phyloP scores from a whole-genome alignment of 2,113 vertebrate genomes.

The Tinamus guttatus region DNA sequence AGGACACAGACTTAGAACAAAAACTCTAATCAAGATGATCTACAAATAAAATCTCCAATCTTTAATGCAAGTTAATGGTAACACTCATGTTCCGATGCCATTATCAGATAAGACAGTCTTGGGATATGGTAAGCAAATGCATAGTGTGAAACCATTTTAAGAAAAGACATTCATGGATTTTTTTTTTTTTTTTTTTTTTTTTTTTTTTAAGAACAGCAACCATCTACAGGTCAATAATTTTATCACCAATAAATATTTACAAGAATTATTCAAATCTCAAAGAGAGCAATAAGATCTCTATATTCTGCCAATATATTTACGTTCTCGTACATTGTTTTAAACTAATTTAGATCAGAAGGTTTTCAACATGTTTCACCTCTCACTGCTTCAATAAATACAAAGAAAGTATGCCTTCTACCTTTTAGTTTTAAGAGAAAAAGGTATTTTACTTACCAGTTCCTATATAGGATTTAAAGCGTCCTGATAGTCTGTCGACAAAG shows the following conservation, averaged over 20 bases:
- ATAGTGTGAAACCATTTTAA: background rate
- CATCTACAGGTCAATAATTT: background rate
- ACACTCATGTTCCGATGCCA: background rate
- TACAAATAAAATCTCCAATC: background rate
- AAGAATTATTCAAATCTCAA: background rate
- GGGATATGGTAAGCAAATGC: background rate
- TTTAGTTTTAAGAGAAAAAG: background rate
- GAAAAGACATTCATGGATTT: background rate
- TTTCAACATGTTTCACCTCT: background rate
- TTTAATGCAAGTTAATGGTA: background rate
- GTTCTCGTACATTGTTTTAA: background rate
- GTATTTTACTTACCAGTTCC: slow-evolving; percentile 85
- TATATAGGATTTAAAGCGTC: slow-evolving; percentile 90
- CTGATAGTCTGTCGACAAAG: slow-evolving; percentile 88
- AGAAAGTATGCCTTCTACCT: background rate
- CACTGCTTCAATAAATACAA: background rate
- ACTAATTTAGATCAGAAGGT: background rate
- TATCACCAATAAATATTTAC: background rate
- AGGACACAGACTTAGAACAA: background rate
- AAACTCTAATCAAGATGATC: background rate
- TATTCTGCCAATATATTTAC: background rate
- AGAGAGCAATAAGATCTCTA: background rate
- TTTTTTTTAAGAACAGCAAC: background rate
- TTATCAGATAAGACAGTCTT: background rate
- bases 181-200: background rate